Evolutionary conservation across 2,113 vertebrate species (phyloP).

Genomic region (Tylochromis polylepis): DNA sequence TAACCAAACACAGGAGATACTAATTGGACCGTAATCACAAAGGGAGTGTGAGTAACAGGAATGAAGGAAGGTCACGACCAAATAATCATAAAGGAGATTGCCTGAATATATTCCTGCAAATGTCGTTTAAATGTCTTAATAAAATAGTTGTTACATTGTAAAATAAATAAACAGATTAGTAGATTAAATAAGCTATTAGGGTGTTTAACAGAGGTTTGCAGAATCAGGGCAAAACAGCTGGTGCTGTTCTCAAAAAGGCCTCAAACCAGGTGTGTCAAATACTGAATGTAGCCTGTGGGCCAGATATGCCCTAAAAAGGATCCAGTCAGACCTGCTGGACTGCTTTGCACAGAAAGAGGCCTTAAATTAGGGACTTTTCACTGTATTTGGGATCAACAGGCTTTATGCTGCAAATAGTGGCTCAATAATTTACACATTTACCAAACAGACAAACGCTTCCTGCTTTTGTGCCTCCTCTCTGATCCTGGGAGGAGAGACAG

Average conservation of each 20-base stretch:
- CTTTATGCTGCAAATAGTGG: not conserved
- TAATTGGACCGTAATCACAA: not conserved
- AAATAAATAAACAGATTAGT: not conserved
- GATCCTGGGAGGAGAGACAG: not conserved
- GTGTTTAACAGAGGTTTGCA: not conserved
- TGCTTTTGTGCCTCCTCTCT: not conserved
- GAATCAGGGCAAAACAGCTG: accelerated
- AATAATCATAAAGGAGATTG: not conserved
- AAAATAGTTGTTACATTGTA: not conserved
- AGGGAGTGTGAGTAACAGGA: not conserved
- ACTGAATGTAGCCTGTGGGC: not conserved
- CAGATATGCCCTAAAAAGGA: not conserved
- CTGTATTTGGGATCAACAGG: accelerated
- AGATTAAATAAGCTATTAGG: not conserved
- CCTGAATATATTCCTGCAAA: not conserved
- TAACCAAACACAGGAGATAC: not conserved
- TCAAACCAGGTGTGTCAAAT: not conserved
- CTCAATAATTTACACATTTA: not conserved
- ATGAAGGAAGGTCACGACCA: not conserved
- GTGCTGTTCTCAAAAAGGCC: not conserved
- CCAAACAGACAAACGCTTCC: not conserved
- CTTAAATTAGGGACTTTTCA: not conserved
- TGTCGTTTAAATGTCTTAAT: not conserved
- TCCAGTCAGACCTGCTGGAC: not conserved
- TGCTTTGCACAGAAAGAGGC: not conserved